These are phyloP conservation scores for Drosophila testacea DNA, from an alignment of 2,888 invertebrate genomes.

Conservation along the genomic window DNA sequence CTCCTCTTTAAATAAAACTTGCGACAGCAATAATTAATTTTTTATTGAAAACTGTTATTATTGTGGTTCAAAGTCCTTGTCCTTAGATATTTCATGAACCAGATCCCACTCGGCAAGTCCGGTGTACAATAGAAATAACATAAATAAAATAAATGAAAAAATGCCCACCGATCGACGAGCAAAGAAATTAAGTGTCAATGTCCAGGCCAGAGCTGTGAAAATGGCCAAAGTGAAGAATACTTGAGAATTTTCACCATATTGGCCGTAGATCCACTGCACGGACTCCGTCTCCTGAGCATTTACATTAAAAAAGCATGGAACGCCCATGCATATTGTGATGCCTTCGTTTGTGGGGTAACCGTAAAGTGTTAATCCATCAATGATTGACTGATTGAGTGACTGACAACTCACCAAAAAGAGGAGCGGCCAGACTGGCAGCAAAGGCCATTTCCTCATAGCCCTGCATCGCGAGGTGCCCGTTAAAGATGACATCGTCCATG, in stretches of 20 bases:
- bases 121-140: constrained; percentile 19
- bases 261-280: constrained; percentile 37
- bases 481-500: constrained; percentile 48
- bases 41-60: neutral
- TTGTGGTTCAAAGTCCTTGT: constrained; percentile 6
- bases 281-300: neutral
- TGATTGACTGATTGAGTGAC: neutral
- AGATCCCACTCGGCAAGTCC: constrained; percentile 23
- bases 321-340: constrained; percentile 37
- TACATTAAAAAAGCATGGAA: constrained; percentile 28
- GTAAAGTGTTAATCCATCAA: neutral
- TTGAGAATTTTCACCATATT: constrained; percentile 36
- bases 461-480: constrained; percentile 40
- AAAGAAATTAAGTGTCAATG: constrained; percentile 37
- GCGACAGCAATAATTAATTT: no score
- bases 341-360: constrained; percentile 20
- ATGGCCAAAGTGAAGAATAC: constrained; percentile 37
- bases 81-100: constrained; percentile 36
- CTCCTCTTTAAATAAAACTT: no score
- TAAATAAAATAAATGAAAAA: constrained; percentile 32
- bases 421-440: constrained; percentile 48
- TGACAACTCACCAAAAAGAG: constrained; percentile 42
- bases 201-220: constrained; percentile 28
- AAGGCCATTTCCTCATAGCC: constrained; percentile 61
- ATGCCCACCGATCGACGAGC: constrained; percentile 49